These are phyloP conservation scores for Callipepla californica DNA, from an alignment of 2,113 vertebrate species.

Conservation along the genomic window DNA sequence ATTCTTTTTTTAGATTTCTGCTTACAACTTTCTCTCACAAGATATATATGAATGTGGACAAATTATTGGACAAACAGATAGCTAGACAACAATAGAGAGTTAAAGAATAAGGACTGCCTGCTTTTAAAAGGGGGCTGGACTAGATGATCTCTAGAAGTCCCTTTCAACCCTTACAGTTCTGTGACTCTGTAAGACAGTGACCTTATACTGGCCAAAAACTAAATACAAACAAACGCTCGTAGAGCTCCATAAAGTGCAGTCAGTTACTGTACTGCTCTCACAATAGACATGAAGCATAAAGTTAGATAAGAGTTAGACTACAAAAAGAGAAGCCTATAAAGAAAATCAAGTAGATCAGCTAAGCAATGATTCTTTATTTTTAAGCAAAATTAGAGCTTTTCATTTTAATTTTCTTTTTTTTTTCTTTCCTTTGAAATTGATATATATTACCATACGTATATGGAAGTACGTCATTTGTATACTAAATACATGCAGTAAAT, in stretches of 20 bases:
- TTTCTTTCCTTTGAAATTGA: background rate
- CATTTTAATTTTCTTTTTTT: too few species aligned
- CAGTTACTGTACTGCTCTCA: background rate
- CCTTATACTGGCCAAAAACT: background rate
- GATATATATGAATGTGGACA: background rate
- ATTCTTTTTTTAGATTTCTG: background rate
- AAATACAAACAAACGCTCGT: background rate
- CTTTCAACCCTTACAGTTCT: too few species aligned
- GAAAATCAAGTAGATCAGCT: background rate
- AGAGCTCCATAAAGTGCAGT: background rate
- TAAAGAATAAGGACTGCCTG: background rate
- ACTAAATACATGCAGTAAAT: background rate
- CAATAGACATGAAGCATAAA: background rate
- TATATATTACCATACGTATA: background rate
- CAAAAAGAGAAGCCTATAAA: background rate
- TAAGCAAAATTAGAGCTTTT: rapidly evolving
- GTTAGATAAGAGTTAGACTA: background rate
- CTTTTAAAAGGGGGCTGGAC: too few species aligned
- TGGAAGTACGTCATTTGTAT: background rate
- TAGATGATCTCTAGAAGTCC: too few species aligned
- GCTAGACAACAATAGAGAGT: background rate
- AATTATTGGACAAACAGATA: background rate
- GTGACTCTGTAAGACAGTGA: background rate
- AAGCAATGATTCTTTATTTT: background rate
- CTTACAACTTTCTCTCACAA: background rate